phyloP scores from a whole-genome alignment of 2,797 vertebrate genomes.

The Betta splendens region DNA sequence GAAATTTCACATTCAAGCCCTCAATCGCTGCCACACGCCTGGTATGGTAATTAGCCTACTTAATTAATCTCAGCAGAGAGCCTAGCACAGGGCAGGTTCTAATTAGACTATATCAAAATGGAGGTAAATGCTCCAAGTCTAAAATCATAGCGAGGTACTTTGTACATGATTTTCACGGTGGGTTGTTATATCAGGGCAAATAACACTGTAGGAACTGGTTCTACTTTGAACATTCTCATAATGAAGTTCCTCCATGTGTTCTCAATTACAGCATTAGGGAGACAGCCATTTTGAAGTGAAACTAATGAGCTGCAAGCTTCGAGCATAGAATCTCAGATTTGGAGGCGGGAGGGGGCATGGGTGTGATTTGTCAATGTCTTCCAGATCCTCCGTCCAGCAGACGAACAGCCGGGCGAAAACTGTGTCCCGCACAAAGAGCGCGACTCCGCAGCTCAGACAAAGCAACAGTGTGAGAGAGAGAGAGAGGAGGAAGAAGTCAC shows the following conservation, averaged over 20 bases:
- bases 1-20: constrained; percentile 77
- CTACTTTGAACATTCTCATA: constrained; percentile 29
- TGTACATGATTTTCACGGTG: constrained; percentile 30
- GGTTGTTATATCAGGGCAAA: constrained; percentile 31
- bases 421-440: constrained; percentile 59
- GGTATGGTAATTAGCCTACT: constrained; percentile 80
- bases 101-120: constrained; percentile 70
- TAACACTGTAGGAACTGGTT: constrained; percentile 20
- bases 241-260: constrained; percentile 69
- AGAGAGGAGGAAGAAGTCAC: constrained; percentile 58
- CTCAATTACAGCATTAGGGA: constrained; percentile 69
- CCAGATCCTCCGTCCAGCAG: constrained; percentile 41
- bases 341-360: constrained; percentile 47
- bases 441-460: constrained; percentile 60
- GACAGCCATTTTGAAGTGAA: constrained; percentile 73
- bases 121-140: constrained; percentile 51
- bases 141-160: constrained; percentile 44
- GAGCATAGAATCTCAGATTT: constrained; percentile 58
- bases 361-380: constrained; percentile 38
- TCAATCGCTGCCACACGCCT: constrained; percentile 74
- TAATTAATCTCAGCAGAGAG: constrained; percentile 80
- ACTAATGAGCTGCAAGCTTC: constrained; percentile 67
- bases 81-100: constrained; percentile 73
- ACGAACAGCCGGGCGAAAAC: constrained; percentile 65
- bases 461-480: constrained; percentile 64